Base-by-base conservation (phyloP, 2,888 invertebrate genomes). In the Frankliniella fusca region DNA sequence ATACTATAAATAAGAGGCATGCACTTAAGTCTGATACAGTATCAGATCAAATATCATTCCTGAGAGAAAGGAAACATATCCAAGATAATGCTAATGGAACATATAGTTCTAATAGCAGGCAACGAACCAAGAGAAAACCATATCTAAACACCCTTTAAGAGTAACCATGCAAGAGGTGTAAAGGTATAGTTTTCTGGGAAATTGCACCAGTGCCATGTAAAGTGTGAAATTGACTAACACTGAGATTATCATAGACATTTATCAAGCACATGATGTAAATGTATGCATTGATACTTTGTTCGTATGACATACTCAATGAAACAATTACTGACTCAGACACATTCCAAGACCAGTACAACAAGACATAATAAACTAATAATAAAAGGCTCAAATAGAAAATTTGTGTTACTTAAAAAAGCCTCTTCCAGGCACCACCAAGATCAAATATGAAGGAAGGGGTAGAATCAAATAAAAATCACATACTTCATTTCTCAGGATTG, bases 1-100 rank as follows among this genome's bases (percentile, higher is more conserved):
- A 76, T 27, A 76, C 70, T 76, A 76, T 76, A 27, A 54, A 76
- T 76, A 76, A 76, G 27, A 76, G 12, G n/a, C 70, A 76, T 76
- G 70, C 70, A 76, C 61, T n/a, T 76, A 76, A 23, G 27, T 61
- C 61, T 61, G 61, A 61, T 23, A 76, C 11, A 54, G 20, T 54
- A 70, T 76, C 23, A 76, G 70, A 76, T 12, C 70, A 76, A 76
- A 27, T 23, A 76, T 76, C 23, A 76, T 76, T 76, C 70, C 70
- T 76, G 70, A 27, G 70, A 76, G 27, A n/a, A 76, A 12, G 70
- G 27, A 76, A 76, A 23, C 12, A 23, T 76, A 76, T 76, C 5
- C 70, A 76, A 27, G 12, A 76, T 8, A 23, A 23, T 76, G 70
- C 70, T 27, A 76, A 61, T 20, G 18, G 61, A 61, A 18, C 18